Percentiles rank a stretch among this genome's conserved stretches.
Conservation (phyloP, 2,888 invertebrate species). For the Ferrisia virgata region DNA sequence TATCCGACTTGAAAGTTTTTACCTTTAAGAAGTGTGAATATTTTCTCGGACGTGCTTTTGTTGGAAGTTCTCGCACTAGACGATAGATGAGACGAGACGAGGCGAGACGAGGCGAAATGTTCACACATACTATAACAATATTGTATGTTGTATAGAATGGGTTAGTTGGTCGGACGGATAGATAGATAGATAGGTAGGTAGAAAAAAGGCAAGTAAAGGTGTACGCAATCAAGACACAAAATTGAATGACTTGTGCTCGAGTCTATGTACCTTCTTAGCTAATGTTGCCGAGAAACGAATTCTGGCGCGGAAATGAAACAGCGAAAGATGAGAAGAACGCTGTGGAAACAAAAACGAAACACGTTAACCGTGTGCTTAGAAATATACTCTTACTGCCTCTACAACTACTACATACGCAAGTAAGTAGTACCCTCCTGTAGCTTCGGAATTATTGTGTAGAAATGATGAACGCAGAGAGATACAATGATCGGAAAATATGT, state of each 20-base stretch:
- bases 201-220: background rate
- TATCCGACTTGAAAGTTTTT: constrained; percentile 1
- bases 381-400: too few relatives aligned
- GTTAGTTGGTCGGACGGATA: too few relatives aligned
- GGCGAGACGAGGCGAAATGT: background rate
- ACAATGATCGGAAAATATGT: background rate
- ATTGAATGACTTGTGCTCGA: background rate
- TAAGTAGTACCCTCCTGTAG: background rate
- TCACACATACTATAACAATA: background rate
- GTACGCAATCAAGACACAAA: background rate
- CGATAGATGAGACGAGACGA: background rate
- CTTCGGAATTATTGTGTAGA: too few relatives aligned
- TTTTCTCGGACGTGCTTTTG: constrained; percentile 9
- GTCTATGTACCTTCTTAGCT: background rate
- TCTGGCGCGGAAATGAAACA: background rate
- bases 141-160: too few relatives aligned
- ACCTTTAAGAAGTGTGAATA: constrained; percentile 2
- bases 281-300: background rate
- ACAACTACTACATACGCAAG: too few relatives aligned
- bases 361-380: background rate
- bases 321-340: background rate
- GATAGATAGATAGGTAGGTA: background rate
- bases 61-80: background rate
- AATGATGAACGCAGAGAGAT: background rate
- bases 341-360: background rate